Evolutionary conservation across 2,888 invertebrate species (phyloP), one percentile per base, ranked within the genome.

Genomic region (Orchestes rusci): DNA sequence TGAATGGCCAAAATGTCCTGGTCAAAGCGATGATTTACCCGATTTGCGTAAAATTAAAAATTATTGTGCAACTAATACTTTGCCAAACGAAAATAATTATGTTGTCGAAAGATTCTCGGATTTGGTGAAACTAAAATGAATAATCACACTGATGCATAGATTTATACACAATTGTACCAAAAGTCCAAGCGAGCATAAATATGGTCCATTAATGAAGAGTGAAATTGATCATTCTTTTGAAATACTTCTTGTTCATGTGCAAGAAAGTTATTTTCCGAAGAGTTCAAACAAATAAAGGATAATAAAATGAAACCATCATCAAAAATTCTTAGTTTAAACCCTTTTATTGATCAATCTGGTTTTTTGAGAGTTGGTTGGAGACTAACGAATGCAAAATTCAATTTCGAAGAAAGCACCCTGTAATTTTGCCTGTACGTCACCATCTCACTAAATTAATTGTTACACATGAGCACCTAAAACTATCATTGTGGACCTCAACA

Each of bases 301-400:
- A 33, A 7, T 16, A 16, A 16, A n/a, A 7, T 16, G n/a, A 33
- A 33, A 5, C 4, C 15, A 16, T 4, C 8, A 7, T 15, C 47
- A 16, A 43, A 34, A 46, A 15, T 53, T 15, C n/a, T 45, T 3
- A 36, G 28, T 30, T 29, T 54, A 18, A 53, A 51, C 36, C 54
- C 53, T 4, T 54, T 53, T 38, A 16, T 52, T 15, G 54, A 53
- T 30, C 16, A 45, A 10, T 28, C 37, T 23, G 44, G 36, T 13
- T 3, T 54, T 5, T 20, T 55, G 16, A 40, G 54, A 37, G 48
- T 54, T 12, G 50, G 55, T 8, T 51, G 53, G 16, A 39, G 53
- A 23, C 19, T 56, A 13, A 19, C 31, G 30, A 43, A 56, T 37
- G 45, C 56, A 15, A 30, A 46, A 7, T 48, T 51, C 27, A 28